A percentile compares a stretch with the other conserved stretches of the same genome.
phyloP scores from a whole-genome alignment of 2,113 vertebrate species.

The Psophia crepitans region DNA sequence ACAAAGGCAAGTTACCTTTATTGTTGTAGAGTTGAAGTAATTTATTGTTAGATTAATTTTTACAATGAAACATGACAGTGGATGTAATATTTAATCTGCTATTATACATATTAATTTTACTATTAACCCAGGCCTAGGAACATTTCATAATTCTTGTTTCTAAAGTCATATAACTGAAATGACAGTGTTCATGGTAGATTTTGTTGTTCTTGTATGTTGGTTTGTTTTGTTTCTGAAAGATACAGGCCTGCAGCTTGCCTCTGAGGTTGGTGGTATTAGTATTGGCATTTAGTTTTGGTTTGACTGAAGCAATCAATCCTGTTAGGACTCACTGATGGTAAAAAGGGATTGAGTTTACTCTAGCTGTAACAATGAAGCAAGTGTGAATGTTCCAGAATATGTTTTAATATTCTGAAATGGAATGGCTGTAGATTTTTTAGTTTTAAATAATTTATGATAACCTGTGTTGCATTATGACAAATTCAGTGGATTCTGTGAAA shows the following conservation, averaged over 20 bases:
- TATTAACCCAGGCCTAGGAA: neutral
- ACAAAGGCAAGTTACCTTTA: neutral
- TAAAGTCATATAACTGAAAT: neutral
- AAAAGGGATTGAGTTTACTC: neutral
- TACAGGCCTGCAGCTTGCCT: neutral
- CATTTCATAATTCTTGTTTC: neutral
- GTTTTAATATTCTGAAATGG: neutral
- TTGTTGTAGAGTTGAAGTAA: neutral
- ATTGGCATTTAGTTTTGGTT: neutral
- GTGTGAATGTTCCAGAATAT: neutral
- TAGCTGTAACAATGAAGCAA: neutral
- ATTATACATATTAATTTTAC: neutral
- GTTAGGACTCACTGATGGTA: neutral
- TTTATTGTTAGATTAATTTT: neutral
- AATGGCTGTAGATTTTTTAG: neutral
- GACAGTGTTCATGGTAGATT: neutral
- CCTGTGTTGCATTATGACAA: neutral
- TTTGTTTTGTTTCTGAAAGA: neutral
- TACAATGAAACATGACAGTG: neutral
- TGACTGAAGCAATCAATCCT: neutral
- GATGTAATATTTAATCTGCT: neutral
- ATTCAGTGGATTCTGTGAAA: neutral
- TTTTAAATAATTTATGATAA: neutral
- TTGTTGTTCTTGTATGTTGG: neutral
- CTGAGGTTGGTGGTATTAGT: neutral